Conservation (phyloP, 2,113 vertebrate species). For the Archilochus colubris region DNA sequence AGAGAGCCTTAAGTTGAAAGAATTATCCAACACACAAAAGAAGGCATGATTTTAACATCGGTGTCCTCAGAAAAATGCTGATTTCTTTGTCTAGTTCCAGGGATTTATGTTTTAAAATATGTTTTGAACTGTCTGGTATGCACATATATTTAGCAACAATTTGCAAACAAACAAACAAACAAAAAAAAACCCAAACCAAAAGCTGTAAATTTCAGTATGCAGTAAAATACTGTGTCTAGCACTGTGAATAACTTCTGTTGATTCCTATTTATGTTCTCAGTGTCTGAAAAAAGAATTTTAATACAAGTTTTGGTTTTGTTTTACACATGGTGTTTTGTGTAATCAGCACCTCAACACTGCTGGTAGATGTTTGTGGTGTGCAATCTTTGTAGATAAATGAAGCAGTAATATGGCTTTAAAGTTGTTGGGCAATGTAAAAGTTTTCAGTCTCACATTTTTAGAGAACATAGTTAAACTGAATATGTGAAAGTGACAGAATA, state of each 20-base stretch:
- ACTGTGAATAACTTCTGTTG: neutral
- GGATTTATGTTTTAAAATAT: neutral
- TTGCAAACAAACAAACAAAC: neutral
- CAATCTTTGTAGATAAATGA: neutral
- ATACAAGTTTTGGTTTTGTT: neutral
- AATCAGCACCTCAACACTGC: neutral
- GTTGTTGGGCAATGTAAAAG: neutral
- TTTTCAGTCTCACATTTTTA: neutral
- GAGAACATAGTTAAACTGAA: neutral
- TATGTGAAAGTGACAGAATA: neutral
- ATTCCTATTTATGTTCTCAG: neutral
- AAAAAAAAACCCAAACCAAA: neutral
- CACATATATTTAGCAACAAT: slow-evolving; percentile 1
- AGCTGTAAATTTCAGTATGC: neutral
- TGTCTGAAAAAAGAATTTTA: slow-evolving; percentile 26
- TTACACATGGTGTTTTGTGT: neutral
- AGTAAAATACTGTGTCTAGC: neutral
- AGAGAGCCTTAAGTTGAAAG: neutral
- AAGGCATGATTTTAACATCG: neutral
- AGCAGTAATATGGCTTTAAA: neutral
- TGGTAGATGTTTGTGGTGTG: neutral
- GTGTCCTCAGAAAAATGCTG: neutral
- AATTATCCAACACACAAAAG: neutral
- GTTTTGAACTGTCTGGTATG: neutral
- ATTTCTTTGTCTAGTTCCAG: neutral